These are phyloP conservation scores for Cinclus cinclus DNA, from an alignment of 2,113 vertebrate species.

Conservation along the genomic window DNA sequence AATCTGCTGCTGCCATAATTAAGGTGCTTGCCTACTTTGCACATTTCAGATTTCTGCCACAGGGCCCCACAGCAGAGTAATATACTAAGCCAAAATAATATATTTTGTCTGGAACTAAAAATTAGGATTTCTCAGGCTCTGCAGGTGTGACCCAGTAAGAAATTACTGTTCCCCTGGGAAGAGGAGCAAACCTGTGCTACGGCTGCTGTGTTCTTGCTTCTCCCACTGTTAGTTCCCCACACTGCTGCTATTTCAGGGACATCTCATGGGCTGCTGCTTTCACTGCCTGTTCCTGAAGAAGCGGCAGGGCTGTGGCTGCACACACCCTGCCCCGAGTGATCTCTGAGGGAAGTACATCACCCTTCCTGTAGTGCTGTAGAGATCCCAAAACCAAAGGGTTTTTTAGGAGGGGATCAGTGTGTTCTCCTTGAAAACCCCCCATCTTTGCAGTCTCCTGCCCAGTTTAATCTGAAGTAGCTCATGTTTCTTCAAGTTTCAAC, in stretches of 20 bases:
- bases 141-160: not conserved
- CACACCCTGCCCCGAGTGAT: not conserved
- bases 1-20: not conserved
- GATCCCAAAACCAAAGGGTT: not conserved
- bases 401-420: not conserved
- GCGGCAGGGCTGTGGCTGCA: not conserved
- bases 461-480: not conserved
- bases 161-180: not conserved
- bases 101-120: not conserved
- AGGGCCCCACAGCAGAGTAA: not conserved
- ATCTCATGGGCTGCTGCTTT: not conserved
- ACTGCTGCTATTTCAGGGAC: not conserved
- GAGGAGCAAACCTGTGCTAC: not conserved
- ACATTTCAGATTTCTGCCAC: not conserved
- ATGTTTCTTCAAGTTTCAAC: not conserved
- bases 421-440: not conserved
- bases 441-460: not conserved
- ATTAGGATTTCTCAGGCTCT: not conserved
- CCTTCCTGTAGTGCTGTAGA: not conserved
- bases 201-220: not conserved
- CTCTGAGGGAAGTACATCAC: not conserved
- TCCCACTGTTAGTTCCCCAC: not conserved
- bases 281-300: not conserved
- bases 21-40: not conserved
- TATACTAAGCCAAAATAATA: not conserved